These are phyloP conservation scores for Callionymus lyra DNA, from an alignment of 2,113 vertebrate species.

Conservation along the genomic window DNA sequence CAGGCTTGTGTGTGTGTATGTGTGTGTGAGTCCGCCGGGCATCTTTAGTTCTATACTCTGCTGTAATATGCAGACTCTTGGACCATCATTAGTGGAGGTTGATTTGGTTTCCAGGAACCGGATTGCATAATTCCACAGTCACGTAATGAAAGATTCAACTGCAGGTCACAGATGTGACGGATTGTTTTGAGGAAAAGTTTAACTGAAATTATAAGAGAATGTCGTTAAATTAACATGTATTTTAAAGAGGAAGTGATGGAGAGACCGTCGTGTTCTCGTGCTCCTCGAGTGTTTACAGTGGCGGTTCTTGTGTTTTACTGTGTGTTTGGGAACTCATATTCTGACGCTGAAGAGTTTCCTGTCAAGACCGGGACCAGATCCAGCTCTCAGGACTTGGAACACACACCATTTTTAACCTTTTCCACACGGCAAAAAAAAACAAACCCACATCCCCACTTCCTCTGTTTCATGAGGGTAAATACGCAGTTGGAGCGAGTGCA, in stretches of 20 bases:
- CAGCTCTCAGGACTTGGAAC: slow-evolving; percentile 27
- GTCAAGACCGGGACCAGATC: slow-evolving; percentile 39
- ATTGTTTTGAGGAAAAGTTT: too few species aligned
- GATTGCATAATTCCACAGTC: too few species aligned
- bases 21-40: background rate
- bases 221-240: too few species aligned
- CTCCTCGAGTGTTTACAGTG: slow-evolving; percentile 17
- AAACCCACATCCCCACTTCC: slow-evolving; percentile 17
- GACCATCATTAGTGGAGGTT: too few species aligned
- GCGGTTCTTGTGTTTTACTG: slow-evolving; percentile 16
- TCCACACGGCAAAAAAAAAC: background rate
- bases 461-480: slow-evolving; percentile 18
- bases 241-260: too few species aligned
- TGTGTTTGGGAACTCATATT: slow-evolving; percentile 42
- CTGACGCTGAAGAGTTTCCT: slow-evolving; percentile 52
- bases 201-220: too few species aligned
- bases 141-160: too few species aligned
- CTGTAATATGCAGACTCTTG: too few species aligned
- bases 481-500: slow-evolving; percentile 12
- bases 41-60: too few species aligned
- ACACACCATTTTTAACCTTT: slow-evolving; percentile 7
- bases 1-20: slow-evolving; percentile 8
- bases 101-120: too few species aligned
- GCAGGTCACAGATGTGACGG: too few species aligned
- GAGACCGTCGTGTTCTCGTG: slow-evolving; percentile 13